Evolutionary conservation across 2,113 vertebrate genomes (phyloP).

Genomic region (Ailurus styani): DNA sequence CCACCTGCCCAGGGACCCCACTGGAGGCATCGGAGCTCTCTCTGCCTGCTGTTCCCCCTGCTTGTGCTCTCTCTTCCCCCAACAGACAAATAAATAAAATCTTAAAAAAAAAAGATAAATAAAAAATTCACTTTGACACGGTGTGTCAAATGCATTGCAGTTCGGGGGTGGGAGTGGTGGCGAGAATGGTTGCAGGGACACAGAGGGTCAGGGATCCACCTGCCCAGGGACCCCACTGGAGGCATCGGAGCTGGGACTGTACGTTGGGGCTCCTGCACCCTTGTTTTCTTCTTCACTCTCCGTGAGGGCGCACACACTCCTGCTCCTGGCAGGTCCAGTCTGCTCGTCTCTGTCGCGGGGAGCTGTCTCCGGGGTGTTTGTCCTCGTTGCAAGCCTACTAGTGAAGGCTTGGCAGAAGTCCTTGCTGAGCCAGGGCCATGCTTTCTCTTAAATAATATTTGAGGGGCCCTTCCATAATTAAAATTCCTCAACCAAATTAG

Average conservation of each 20-base stretch:
- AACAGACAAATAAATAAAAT: neutral
- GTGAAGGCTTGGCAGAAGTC: neutral
- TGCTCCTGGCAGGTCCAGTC: fast-evolving
- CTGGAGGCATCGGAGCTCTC: fast-evolving
- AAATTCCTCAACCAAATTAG: neutral
- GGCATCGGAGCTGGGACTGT: fast-evolving
- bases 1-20: fast-evolving
- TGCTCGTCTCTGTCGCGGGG: neutral
- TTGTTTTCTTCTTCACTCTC: neutral
- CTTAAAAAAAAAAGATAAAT: neutral
- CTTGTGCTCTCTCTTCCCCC: neutral
- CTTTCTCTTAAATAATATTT: neutral
- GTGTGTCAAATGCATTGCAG: neutral
- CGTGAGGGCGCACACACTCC: fast-evolving
- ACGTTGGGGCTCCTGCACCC: too few species aligned
- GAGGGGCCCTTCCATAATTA: neutral
- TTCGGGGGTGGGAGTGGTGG: neutral
- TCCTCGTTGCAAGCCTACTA: neutral
- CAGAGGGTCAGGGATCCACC: neutral
- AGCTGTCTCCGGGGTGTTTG: neutral
- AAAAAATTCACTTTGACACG: neutral
- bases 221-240: neutral
- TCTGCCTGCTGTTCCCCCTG: too few species aligned
- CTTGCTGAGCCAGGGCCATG: neutral
- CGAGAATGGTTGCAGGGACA: neutral